These are phyloP conservation scores for Habrosyne pyritoides DNA, from an alignment of 2,888 invertebrate species.

Conservation along the genomic window DNA sequence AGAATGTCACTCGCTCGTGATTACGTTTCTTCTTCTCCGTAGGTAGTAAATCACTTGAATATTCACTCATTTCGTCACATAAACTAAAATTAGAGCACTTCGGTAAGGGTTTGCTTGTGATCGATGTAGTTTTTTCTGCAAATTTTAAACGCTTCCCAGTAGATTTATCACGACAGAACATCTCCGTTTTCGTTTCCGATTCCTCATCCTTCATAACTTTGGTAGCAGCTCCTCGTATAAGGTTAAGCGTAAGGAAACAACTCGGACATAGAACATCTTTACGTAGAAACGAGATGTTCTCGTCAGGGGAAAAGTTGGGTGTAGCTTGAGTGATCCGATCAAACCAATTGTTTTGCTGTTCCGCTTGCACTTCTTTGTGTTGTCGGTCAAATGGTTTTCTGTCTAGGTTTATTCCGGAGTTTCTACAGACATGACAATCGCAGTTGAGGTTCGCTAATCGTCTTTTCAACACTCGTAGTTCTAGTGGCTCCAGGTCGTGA, in stretches of 20 bases:
- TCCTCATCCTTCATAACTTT: conserved; percentile 61
- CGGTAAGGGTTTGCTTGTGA: conserved; percentile 25
- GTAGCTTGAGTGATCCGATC: conserved; percentile 29
- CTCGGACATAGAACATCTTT: conserved; percentile 49
- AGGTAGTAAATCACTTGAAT: conserved; percentile 19
- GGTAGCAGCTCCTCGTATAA: conserved; percentile 37
- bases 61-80: conserved; percentile 25
- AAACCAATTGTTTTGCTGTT: conserved; percentile 13
- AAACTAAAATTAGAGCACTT: conserved; percentile 28
- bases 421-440: conserved; percentile 43
- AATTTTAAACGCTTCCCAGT: conserved; percentile 30
- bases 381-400: conserved; percentile 11
- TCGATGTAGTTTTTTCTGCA: conserved; percentile 44
- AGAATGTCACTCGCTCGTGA: conserved; percentile 41
- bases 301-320: conserved; percentile 13
- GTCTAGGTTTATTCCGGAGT: conserved; percentile 2
- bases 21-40: conserved; percentile 14
- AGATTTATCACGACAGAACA: conserved; percentile 46
- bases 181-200: conserved; percentile 41
- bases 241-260: conserved; percentile 48
- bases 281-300: conserved; percentile 15
- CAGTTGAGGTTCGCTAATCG: conserved; percentile 55
- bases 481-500: conserved; percentile 45
- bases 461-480: conserved; percentile 53
- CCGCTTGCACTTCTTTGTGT: conserved; percentile 39